Conservation (phyloP, 2,888 invertebrate species). For the Pollenia labialis region DNA sequence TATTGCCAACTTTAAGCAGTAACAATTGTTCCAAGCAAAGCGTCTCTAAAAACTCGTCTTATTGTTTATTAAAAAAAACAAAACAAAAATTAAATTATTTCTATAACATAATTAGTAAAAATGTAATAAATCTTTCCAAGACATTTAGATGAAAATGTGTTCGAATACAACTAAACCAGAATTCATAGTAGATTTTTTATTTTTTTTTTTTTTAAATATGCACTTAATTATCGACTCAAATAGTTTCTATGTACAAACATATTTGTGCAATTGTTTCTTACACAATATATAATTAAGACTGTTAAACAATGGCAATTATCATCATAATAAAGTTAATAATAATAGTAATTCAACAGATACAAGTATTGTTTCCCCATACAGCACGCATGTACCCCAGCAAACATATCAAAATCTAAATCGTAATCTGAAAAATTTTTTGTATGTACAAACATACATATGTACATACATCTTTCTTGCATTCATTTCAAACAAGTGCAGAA, state of each 20-base stretch:
- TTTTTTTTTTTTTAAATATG: not conserved
- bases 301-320: slow-evolving; percentile 73
- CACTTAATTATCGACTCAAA: slow-evolving; percentile 1
- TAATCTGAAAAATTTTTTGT: slow-evolving; percentile 27
- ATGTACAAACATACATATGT: too few species aligned
- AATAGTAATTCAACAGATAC: slow-evolving; percentile 64
- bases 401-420: slow-evolving; percentile 2
- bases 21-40: too few species aligned
- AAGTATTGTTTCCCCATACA: slow-evolving; percentile 45
- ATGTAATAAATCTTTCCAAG: slow-evolving; percentile 61
- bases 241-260: slow-evolving; percentile 30
- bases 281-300: slow-evolving; percentile 66
- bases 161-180: slow-evolving; percentile 28
- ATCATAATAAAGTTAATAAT: slow-evolving; percentile 72
- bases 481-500: slow-evolving; percentile 36
- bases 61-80: slow-evolving; percentile 1
- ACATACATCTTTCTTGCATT: slow-evolving; percentile 36
- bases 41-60: not conserved
- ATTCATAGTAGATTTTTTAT: not conserved
- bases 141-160: slow-evolving; percentile 55
- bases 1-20: too few species aligned
- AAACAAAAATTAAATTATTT: slow-evolving; percentile 15
- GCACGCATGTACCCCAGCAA: slow-evolving; percentile 48
- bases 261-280: slow-evolving; percentile 18
- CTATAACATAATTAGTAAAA: slow-evolving; percentile 61